A percentile compares a stretch with the other conserved stretches of the same genome.
Evolutionary conservation across 1,140 invertebrate species (phyloP).

Genomic region (Leptoteleia sp.): DNA sequence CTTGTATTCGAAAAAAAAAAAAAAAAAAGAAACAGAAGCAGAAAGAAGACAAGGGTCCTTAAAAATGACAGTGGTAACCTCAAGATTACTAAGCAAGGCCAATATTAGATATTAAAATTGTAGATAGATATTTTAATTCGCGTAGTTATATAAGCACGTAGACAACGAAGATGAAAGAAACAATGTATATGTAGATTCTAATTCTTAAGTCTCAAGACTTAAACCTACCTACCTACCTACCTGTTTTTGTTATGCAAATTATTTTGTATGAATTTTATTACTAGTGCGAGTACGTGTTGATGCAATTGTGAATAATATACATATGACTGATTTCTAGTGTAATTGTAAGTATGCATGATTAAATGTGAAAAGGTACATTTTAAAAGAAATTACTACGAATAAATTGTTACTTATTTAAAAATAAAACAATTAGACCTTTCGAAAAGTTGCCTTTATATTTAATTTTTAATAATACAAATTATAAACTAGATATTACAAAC

Average conservation of each 20-base stretch:
- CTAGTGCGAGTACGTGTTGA: slow-evolving; percentile 57
- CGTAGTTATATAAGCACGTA: slow-evolving; percentile 65
- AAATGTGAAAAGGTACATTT: slow-evolving; percentile 49
- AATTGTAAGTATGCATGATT: slow-evolving; percentile 55
- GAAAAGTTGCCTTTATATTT: slow-evolving; percentile 29
- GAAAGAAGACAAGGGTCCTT: slow-evolving; percentile 36
- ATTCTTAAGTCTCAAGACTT: slow-evolving; percentile 68
- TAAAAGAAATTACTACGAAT: slow-evolving; percentile 63
- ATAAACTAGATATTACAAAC: slow-evolving; percentile 12
- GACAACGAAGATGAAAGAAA: slow-evolving; percentile 45
- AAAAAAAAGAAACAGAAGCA: no score
- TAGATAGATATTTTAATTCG: slow-evolving; percentile 72
- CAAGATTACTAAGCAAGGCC: slow-evolving; percentile 69
- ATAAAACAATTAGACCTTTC: slow-evolving; percentile 72
- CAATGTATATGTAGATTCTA: slow-evolving; percentile 63
- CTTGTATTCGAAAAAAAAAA: no score
- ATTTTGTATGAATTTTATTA: slow-evolving; percentile 79
- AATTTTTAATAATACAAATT: slow-evolving; percentile 21
- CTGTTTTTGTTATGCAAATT: slow-evolving; percentile 76
- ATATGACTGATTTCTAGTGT: slow-evolving; percentile 74
- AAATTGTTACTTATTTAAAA: slow-evolving; percentile 79
- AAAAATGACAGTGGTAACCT: slow-evolving; percentile 58
- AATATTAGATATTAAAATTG: slow-evolving; percentile 75
- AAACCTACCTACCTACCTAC: slow-evolving; percentile 69
- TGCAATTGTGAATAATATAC: slow-evolving; percentile 78